phyloP scores from a whole-genome alignment of 2,888 invertebrate species.

The Lycaena phlaeas region DNA sequence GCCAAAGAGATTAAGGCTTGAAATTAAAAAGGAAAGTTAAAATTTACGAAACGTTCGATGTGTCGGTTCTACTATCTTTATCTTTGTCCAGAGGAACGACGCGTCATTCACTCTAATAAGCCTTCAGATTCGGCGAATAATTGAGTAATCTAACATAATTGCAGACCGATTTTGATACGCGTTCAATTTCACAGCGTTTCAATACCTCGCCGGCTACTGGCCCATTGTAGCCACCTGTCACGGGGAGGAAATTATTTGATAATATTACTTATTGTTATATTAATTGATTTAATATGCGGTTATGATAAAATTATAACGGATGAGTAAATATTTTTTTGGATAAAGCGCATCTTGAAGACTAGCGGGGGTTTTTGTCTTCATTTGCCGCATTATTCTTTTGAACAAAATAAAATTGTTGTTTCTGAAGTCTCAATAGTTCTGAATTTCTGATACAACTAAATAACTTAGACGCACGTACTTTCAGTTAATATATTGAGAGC shows the following conservation, averaged over 20 bases:
- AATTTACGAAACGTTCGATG: too few relatives aligned
- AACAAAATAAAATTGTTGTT: too few relatives aligned
- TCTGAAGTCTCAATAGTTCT: too few relatives aligned
- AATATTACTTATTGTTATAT: constrained; percentile 33
- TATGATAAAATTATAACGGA: constrained; percentile 3
- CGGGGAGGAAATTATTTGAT: constrained; percentile 37
- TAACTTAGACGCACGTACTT: too few relatives aligned
- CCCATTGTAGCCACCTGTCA: constrained; percentile 21
- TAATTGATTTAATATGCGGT: constrained; percentile 32
- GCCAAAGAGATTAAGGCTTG: too few relatives aligned
- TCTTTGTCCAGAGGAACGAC: constrained; percentile 31
- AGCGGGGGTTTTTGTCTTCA: too few relatives aligned
- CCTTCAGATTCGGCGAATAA: constrained; percentile 39
- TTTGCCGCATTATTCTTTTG: too few relatives aligned
- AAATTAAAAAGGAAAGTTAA: too few relatives aligned
- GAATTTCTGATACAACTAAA: too few relatives aligned
- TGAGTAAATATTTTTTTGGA: constrained; percentile 5
- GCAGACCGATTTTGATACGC: constrained; percentile 15
- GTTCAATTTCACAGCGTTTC: constrained; percentile 5
- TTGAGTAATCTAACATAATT: constrained; percentile 42
- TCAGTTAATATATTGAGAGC: too few relatives aligned
- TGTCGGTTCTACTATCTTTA: constrained; percentile 7
- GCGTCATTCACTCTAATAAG: constrained; percentile 65
- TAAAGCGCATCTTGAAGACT: not conserved
- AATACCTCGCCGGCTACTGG: not conserved